phyloP scores from a whole-genome alignment of 35 echinoderm and acorn worm genomes.

The Ophioderma brevispina region DNA sequence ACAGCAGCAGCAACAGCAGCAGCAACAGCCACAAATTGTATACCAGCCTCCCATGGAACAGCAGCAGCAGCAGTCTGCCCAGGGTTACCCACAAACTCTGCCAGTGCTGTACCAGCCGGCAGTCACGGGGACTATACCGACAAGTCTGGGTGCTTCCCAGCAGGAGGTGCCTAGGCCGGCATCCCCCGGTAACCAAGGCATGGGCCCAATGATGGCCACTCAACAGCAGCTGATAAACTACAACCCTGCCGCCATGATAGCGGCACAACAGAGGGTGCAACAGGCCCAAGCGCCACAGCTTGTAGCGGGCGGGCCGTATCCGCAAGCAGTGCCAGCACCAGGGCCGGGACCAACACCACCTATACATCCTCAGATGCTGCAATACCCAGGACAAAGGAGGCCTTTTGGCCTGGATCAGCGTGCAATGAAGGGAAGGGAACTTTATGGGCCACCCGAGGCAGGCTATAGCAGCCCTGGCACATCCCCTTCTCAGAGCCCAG shows the following conservation, averaged over 20 bases:
- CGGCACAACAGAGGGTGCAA: constrained; percentile 20
- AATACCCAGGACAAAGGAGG: constrained; percentile 41
- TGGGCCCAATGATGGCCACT: constrained; percentile 17
- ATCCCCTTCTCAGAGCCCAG: constrained; percentile 70
- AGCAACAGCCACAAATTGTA: constrained; percentile 39
- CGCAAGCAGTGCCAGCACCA: constrained; percentile 49
- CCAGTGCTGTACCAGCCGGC: constrained; percentile 64
- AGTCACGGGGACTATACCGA: not conserved
- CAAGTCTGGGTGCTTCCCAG: constrained; percentile 11
- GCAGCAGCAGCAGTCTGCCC: constrained; percentile 11
- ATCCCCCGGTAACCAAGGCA: constrained; percentile 41
- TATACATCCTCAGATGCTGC: constrained; percentile 24
- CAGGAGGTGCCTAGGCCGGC: constrained; percentile 45
- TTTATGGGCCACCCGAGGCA: constrained; percentile 29
- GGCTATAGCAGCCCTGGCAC: constrained; percentile 49
- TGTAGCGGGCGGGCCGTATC: constrained; percentile 22
- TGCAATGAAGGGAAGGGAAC: constrained; percentile 52
- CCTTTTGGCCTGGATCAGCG: constrained; percentile 20
- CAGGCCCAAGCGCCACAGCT: constrained; percentile 26
- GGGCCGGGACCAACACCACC: constrained; percentile 24
- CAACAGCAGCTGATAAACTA: constrained; percentile 62
- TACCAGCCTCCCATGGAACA: constrained; percentile 44
- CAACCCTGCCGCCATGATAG: constrained; percentile 27
- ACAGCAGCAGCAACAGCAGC: constrained; percentile 25
- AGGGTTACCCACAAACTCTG: constrained; percentile 31